These are phyloP conservation scores for Chironomus striatipennis DNA, from an alignment of 1,140 invertebrate genomes.

Conservation along the genomic window DNA sequence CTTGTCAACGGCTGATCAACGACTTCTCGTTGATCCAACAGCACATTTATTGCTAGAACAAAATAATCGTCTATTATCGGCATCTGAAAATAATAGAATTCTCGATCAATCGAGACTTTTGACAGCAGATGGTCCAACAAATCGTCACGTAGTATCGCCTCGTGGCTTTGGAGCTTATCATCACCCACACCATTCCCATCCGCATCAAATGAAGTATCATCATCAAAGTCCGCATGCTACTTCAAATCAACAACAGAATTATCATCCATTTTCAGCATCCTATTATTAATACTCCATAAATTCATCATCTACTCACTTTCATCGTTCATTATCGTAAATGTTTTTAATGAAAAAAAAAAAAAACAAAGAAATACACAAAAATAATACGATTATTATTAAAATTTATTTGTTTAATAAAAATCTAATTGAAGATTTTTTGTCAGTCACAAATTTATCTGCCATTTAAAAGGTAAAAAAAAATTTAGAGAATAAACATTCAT, in stretches of 20 bases:
- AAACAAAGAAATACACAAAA: neutral
- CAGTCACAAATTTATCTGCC: no score
- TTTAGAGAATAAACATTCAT: no score
- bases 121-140: conserved; percentile 35
- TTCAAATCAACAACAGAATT: conserved; percentile 39
- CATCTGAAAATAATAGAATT: conserved; percentile 26
- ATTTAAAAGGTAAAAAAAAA: no score
- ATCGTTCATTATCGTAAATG: neutral
- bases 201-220: conserved; percentile 37
- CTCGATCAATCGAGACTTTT: conserved; percentile 35
- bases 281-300: conserved; percentile 31
- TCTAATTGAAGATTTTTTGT: no score
- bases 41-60: conserved; percentile 40
- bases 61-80: conserved; percentile 35
- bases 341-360: neutral
- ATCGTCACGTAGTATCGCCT: conserved; percentile 36
- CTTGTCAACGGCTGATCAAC: conserved; percentile 38
- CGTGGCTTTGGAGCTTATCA: conserved; percentile 40
- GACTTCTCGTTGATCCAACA: conserved; percentile 38
- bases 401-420: no score
- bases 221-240: conserved; percentile 36
- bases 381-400: no score
- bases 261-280: conserved; percentile 40
- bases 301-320: neutral
- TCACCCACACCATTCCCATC: conserved; percentile 38